Percentiles rank a stretch among this genome's conserved stretches.
phyloP scores from a whole-genome alignment of 2,888 invertebrate genomes.

The Danaus chrysippus region DNA sequence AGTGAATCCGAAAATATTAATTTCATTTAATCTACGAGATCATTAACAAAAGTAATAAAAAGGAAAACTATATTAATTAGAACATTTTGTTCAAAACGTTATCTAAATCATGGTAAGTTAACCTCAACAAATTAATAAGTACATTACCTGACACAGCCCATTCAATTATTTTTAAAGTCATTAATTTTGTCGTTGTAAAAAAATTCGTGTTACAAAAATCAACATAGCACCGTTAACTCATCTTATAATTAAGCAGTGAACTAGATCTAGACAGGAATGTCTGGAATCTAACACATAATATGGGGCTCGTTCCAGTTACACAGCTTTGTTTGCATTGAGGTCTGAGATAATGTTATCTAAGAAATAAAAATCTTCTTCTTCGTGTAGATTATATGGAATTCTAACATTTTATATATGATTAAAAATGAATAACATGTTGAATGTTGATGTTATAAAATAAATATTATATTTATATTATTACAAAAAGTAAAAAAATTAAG shows the following conservation, averaged over 20 bases:
- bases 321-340: constrained; percentile 6
- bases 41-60: no score
- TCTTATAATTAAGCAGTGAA: constrained; percentile 1
- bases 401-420: not conserved
- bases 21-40: no score
- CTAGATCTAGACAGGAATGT: constrained; percentile 1
- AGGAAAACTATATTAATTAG: no score
- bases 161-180: not conserved
- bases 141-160: no score
- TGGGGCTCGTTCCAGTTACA: constrained; percentile 4
- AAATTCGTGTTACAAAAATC: not conserved
- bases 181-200: constrained; percentile 10
- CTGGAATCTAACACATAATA: constrained; percentile 7
- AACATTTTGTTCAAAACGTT: no score
- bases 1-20: no score
- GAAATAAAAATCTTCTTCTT: constrained; percentile 3
- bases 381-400: not conserved
- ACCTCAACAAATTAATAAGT: no score
- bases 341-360: constrained; percentile 5
- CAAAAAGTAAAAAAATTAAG: no score
- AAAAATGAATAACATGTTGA: not conserved
- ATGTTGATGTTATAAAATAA: not conserved
- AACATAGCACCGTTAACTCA: not conserved
- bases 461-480: no score
- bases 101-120: no score